phyloP scores from a whole-genome alignment of 2,113 vertebrate species.

The Oophaga pumilio region DNA sequence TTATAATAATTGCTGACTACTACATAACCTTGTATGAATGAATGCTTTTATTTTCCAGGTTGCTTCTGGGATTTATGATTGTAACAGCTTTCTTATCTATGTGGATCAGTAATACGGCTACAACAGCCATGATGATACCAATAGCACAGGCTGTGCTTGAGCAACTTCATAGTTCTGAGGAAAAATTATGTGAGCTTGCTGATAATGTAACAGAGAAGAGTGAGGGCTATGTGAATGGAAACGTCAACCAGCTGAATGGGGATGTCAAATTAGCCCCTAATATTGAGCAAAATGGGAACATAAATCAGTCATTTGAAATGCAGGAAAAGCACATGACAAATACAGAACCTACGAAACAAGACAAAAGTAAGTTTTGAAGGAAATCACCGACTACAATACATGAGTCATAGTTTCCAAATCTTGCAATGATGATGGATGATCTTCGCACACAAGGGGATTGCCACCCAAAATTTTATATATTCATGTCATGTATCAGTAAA shows the following conservation, averaged over 20 bases:
- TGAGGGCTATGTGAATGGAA: slow-evolving; percentile 6
- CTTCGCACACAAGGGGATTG: too few relatives aligned
- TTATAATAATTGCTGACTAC: not conserved
- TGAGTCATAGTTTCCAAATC: not conserved
- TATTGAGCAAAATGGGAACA: not conserved
- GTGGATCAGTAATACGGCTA: slow-evolving; percentile 98
- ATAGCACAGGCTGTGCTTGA: slow-evolving; percentile 84
- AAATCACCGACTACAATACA: not conserved
- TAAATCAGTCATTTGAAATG: slow-evolving; percentile 70
- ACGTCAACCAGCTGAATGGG: not conserved
- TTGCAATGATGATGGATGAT: not conserved
- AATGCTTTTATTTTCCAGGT: slow-evolving; percentile 65
- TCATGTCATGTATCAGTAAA: too few relatives aligned
- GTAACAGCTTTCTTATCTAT: slow-evolving; percentile 93
- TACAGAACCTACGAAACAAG: not conserved
- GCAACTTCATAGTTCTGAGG: slow-evolving; percentile 74
- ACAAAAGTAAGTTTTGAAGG: slow-evolving; percentile 31
- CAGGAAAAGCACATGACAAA: slow-evolving; percentile 63
- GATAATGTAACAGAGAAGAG: not conserved
- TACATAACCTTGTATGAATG: not conserved
- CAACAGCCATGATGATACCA: slow-evolving; percentile 95
- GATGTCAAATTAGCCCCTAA: not conserved
- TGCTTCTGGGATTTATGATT: slow-evolving; percentile 91
- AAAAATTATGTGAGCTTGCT: not conserved
- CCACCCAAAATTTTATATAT: too few relatives aligned